Evolutionary conservation across 1,140 invertebrate genomes (phyloP).

Genomic region (Brachionus manjavacas): DNA sequence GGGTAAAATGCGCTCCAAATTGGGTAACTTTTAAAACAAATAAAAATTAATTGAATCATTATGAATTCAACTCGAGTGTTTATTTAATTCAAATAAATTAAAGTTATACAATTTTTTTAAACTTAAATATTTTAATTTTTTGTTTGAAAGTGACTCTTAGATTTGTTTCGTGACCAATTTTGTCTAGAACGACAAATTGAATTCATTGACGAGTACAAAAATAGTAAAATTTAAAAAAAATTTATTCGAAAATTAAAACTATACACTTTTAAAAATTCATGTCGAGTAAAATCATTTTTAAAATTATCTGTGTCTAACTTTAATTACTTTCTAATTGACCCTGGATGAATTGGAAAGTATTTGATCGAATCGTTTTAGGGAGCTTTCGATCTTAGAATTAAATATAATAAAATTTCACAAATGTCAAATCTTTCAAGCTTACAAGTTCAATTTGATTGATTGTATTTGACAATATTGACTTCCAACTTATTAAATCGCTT

Average conservation of each 20-base stretch:
- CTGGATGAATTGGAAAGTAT: constrained; percentile 6
- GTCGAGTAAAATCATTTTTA: not conserved
- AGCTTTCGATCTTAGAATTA: constrained; percentile 10
- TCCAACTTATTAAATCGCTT: constrained; percentile 17
- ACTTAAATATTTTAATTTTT: not conserved
- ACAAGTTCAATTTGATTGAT: constrained; percentile 6
- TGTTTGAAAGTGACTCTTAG: not conserved
- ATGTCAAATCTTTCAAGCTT: not conserved
- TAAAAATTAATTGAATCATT: not conserved
- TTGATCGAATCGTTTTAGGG: constrained; percentile 3
- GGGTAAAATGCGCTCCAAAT: not conserved
- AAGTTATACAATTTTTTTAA: not conserved
- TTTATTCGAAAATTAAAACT: not conserved
- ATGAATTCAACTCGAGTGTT: not conserved
- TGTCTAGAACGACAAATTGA: not conserved
- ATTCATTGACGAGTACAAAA: not conserved
- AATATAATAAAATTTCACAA: not conserved
- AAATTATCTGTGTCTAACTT: not conserved
- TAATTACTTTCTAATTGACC: not conserved
- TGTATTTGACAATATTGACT: constrained; percentile 33
- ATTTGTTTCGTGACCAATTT: not conserved
- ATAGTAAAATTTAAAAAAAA: not conserved
- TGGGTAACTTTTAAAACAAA: not conserved
- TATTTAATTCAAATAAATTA: not conserved
- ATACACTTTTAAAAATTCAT: not conserved